Percentiles rank a stretch among this genome's conserved stretches.
Conservation (phyloP, 2,888 invertebrate genomes). For the Pristionchus japonicus region DNA sequence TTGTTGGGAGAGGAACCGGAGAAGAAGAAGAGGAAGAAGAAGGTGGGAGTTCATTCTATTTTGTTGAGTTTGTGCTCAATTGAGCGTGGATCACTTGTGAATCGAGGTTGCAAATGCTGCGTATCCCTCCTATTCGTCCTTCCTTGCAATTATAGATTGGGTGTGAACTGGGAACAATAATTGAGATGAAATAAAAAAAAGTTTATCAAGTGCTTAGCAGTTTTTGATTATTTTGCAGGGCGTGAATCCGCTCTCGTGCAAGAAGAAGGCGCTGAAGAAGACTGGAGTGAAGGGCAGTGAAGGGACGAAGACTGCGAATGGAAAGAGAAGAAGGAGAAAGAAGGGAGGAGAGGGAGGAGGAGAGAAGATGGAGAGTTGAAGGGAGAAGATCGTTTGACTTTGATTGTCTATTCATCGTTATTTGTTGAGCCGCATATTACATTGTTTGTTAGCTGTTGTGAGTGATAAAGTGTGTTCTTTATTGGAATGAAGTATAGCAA, state of each 20-base stretch:
- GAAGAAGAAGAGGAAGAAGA: constrained; percentile 46
- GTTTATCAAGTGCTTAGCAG: too few relatives aligned
- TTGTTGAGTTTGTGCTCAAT: too few relatives aligned
- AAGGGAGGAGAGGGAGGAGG: constrained; percentile 32
- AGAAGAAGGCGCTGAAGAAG: constrained; percentile 41
- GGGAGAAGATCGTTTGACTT: too few relatives aligned
- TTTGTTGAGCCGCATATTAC: neutral
- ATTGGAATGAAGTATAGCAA: neutral
- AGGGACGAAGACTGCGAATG: constrained; percentile 40
- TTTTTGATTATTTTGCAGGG: neutral
- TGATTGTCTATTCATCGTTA: constrained; percentile 6
- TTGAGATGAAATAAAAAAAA: neutral
- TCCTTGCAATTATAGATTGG: too few relatives aligned
- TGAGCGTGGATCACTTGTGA: too few relatives aligned
- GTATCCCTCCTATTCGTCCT: too few relatives aligned
- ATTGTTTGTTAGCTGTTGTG: neutral
- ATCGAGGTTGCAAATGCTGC: too few relatives aligned
- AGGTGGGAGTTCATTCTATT: too few relatives aligned
- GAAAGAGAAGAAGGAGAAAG: constrained; percentile 46
- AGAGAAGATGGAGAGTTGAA: constrained; percentile 24
- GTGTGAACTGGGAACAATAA: too few relatives aligned
- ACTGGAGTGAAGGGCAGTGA: neutral
- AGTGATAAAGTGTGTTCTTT: constrained; percentile 21
- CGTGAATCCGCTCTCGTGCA: constrained; percentile 42
- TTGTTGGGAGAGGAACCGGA: constrained; percentile 36